These are phyloP conservation scores for Diploscapter pachys DNA, from an alignment of 1,140 invertebrate species.

Conservation along the genomic window DNA sequence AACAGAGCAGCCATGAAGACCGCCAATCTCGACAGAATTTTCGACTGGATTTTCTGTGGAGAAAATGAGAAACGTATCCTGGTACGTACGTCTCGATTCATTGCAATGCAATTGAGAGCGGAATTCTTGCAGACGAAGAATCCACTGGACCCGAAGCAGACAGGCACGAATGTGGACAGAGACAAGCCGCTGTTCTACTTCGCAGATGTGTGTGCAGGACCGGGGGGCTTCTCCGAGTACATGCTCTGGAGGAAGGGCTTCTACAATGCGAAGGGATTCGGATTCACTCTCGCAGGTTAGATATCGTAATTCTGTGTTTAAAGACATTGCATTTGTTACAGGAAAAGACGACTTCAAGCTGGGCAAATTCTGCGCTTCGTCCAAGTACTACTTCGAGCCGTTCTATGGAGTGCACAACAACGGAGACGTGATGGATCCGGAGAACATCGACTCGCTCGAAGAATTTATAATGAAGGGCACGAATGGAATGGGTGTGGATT, in stretches of 20 bases:
- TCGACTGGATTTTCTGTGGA: slow-evolving; percentile 85
- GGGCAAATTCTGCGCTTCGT: slow-evolving; percentile 81
- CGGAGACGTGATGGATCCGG: slow-evolving; percentile 82
- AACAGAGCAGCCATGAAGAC: slow-evolving; percentile 88
- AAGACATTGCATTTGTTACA: slow-evolving; percentile 24
- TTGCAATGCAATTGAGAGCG: background rate
- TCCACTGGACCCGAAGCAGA: slow-evolving; percentile 45
- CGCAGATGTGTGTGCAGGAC: slow-evolving; percentile 95
- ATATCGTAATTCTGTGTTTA: background rate
- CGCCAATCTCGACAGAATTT: slow-evolving; percentile 90
- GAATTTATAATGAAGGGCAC: slow-evolving; percentile 64
- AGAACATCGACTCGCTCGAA: slow-evolving; percentile 66
- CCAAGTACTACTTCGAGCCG: slow-evolving; percentile 83
- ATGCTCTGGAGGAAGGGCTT: slow-evolving; percentile 77
- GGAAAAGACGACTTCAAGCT: slow-evolving; percentile 83
- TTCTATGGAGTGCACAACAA: slow-evolving; percentile 78
- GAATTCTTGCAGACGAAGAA: slow-evolving; percentile 54
- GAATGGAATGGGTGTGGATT: slow-evolving; percentile 78
- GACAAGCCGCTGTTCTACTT: slow-evolving; percentile 75
- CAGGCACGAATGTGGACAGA: slow-evolving; percentile 32
- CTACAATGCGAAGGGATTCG: slow-evolving; percentile 84
- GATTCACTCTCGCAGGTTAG: slow-evolving; percentile 79
- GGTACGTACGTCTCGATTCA: slow-evolving; percentile 1
- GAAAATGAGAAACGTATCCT: slow-evolving; percentile 68
- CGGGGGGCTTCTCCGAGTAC: slow-evolving; percentile 96